A percentile compares a stretch with the other conserved stretches of the same genome.
These are phyloP conservation scores for Sicus ferrugineus DNA, from an alignment of 2,888 invertebrate species.

Conservation along the genomic window DNA sequence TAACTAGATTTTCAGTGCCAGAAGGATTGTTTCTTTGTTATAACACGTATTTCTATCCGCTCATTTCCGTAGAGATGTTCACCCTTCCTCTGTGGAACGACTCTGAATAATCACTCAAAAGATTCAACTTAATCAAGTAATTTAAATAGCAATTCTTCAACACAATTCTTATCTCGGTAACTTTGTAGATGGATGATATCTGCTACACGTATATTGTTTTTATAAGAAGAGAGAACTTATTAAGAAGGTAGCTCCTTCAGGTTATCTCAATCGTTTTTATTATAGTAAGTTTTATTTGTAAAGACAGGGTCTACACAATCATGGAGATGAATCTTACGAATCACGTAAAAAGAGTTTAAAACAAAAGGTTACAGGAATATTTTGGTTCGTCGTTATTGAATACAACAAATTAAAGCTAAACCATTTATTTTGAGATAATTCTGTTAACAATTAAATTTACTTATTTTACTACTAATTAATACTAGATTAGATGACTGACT, in stretches of 20 bases:
- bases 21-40: neutral
- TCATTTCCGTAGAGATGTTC: neutral
- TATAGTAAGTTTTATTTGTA: neutral
- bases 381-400: neutral
- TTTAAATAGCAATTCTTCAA: conserved; percentile 14
- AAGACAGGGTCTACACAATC: neutral
- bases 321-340: neutral
- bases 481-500: neutral
- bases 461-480: neutral
- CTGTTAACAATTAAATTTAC: neutral
- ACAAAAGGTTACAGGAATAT: neutral
- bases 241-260: neutral
- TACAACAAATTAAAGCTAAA: neutral
- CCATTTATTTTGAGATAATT: neutral
- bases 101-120: conserved; percentile 8
- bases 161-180: conserved; percentile 3
- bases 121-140: neutral
- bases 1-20: neutral
- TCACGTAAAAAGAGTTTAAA: neutral
- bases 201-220: conserved; percentile 4
- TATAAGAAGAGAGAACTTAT: neutral
- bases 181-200: neutral
- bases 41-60: neutral
- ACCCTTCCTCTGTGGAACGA: neutral
- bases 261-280: neutral